Evolutionary conservation across 1,140 invertebrate genomes (phyloP).

Genomic region (Heliconius congener): DNA sequence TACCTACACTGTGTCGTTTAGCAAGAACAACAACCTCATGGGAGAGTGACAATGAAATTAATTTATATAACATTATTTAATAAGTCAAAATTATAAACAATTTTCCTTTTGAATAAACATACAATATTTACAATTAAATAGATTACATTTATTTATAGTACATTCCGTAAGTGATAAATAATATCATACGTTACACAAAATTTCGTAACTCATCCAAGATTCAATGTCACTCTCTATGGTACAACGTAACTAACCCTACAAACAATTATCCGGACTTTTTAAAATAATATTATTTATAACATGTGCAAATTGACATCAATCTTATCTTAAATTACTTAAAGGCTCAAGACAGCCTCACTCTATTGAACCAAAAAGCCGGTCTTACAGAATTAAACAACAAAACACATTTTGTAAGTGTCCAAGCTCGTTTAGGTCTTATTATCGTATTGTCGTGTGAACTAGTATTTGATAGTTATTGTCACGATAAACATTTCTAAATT

Average conservation of each 20-base stretch:
- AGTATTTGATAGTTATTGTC: conserved; percentile 78
- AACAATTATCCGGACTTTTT: conserved; percentile 6
- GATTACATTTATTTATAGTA: not conserved
- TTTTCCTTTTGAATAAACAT: not conserved
- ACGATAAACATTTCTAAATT: conserved; percentile 59
- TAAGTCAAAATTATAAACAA: not conserved
- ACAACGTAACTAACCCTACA: not conserved
- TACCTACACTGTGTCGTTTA: not conserved
- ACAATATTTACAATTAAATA: not conserved
- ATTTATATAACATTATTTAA: not conserved
- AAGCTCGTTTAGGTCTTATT: conserved; percentile 65
- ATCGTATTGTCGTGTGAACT: conserved; percentile 66
- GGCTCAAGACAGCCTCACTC: conserved; percentile 4
- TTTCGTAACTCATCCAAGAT: not conserved
- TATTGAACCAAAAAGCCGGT: not conserved
- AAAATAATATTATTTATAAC: not conserved
- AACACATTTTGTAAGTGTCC: conserved; percentile 38
- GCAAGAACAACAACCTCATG: not conserved
- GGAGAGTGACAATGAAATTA: not conserved
- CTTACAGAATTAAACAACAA: conserved; percentile 31
- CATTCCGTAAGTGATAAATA: not conserved
- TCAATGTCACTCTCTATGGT: not conserved
- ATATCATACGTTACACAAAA: not conserved
- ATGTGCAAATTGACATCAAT: conserved; percentile 32
- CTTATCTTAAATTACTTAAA: conserved; percentile 20